A percentile compares a stretch with the other conserved stretches of the same genome.
phyloP scores from a whole-genome alignment of 2,113 vertebrate species.

The Odobenus rosmarus region DNA sequence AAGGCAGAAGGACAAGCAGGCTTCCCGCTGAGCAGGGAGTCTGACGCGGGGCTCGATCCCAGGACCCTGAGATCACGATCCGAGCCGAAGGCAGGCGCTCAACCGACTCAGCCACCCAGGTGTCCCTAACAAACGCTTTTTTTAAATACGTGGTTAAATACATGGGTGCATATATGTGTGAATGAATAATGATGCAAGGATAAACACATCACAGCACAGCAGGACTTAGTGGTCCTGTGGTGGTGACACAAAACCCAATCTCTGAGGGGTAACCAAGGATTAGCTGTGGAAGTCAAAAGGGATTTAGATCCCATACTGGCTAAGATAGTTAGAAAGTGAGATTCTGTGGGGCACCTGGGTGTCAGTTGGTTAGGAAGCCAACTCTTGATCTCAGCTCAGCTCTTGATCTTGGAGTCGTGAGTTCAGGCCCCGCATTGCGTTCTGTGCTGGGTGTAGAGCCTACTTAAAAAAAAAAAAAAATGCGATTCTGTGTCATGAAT shows the following conservation, averaged over 20 bases:
- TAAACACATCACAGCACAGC: not conserved
- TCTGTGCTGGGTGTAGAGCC: not conserved
- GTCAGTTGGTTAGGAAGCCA: not conserved
- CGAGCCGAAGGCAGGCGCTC: not conserved
- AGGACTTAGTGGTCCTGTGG: not conserved
- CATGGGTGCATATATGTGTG: not conserved
- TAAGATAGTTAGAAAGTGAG: not conserved
- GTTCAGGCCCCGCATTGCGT: not conserved
- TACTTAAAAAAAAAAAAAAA: not conserved
- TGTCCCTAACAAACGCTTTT: not conserved
- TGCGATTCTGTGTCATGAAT: not conserved
- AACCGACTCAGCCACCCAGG: not conserved
- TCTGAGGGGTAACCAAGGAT: not conserved
- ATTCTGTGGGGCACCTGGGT: not conserved
- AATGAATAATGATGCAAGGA: not conserved
- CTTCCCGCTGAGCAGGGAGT: not conserved
- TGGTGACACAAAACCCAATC: not conserved
- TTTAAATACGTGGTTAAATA: not conserved
- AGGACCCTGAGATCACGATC: not conserved
- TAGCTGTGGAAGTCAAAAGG: not conserved
- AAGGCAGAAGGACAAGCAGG: not conserved
- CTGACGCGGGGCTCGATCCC: too few species aligned
- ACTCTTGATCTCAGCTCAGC: not conserved
- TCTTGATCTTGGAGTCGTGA: not conserved
- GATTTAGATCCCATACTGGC: not conserved